Base-by-base conservation (phyloP, 2,113 vertebrate species). In the Rhabdomys dilectus region DNA sequence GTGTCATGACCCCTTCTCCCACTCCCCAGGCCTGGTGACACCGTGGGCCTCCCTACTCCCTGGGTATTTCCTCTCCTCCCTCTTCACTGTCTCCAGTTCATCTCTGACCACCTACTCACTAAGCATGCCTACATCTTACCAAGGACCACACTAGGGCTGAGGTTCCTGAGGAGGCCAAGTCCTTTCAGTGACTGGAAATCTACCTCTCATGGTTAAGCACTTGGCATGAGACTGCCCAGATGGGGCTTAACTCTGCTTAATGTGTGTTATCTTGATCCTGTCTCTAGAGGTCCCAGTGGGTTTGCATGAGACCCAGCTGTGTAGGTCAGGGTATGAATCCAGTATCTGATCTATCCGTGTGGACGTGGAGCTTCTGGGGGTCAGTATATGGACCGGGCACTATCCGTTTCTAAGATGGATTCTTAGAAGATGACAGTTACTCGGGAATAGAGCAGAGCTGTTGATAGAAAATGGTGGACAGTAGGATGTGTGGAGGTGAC, bases 311-410 rank as follows among this genome's bases (percentile, higher is more conserved):
- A 66, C n/a, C 39, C 53, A 76, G 70, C 7, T 12, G 2, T 31
- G 2, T 26, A 42, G 13, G 62, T 17, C 17, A 26, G 31, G 58
- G n/a, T 64, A 26, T 39, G 22, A 60, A 85, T 10, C 15, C 0
- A 3, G 13, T 5, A 0, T 58, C 36, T 42, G 21, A 58, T 31
- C 45, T 29, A 19, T 51, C 48, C 0, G 3, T 8, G 17, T 66
- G 42, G 53, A 75, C 31, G 68, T 85, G 5, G 21, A 72, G 62
- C 13, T 73, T 48, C 24, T 62, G 10, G 91, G 64, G 21, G 66
- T n/a, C 3, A 0, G 39, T 56, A 3, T 3, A 0, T 34, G 3
- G 11, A 19, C 76, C 31, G 4, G 42, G 72, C 82, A 11, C 36
- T 24, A 36, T 8, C 0, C 0, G 45, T n/a, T 81, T 94, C 34